phyloP scores from a whole-genome alignment of 2,888 invertebrate species.

The Dendrolimus pini region DNA sequence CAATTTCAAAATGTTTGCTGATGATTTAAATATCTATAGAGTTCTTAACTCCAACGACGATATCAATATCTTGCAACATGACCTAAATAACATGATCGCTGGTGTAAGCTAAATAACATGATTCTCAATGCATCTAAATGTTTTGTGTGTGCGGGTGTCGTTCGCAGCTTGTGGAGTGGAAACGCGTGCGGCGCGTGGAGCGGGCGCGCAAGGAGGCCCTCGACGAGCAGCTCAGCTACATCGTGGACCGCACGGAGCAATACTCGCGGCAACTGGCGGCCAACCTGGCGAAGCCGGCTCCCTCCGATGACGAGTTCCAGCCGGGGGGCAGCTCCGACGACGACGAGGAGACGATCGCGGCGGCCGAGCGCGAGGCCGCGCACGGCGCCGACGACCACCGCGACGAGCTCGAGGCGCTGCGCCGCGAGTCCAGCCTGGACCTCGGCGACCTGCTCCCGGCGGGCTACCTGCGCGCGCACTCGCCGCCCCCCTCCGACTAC shows the following conservation, averaged over 20 bases:
- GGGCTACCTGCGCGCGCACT: conserved; percentile 83
- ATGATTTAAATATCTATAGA: too few relatives aligned
- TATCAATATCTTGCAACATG: too few relatives aligned
- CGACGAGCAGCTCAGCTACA: conserved; percentile 97
- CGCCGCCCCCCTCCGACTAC: conserved; percentile 83
- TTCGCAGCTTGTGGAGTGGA: conserved; percentile 90
- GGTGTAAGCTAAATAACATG: too few relatives aligned
- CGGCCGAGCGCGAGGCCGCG: conserved; percentile 84
- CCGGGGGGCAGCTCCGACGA: conserved; percentile 85
- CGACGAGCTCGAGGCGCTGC: conserved; percentile 89
- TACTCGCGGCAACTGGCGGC: conserved; percentile 94
- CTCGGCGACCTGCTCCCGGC: conserved; percentile 92
- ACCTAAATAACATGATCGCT: too few relatives aligned
- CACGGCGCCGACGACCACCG: conserved; percentile 70
- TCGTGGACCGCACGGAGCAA: conserved; percentile 98
- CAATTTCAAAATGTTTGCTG: too few relatives aligned
- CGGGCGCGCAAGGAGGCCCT: conserved; percentile 96
- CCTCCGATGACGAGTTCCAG: conserved; percentile 85
- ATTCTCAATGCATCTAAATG: too few relatives aligned
- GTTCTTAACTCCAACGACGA: too few relatives aligned
- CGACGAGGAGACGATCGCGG: conserved; percentile 96
- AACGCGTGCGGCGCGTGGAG: conserved; percentile 93
- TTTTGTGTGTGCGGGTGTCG: too few relatives aligned
- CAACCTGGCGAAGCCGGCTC: conserved; percentile 77
- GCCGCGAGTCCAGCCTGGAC: conserved; percentile 92